Evolutionary conservation across 2,113 vertebrate species (phyloP).

Genomic region (Danionella cerebrum): DNA sequence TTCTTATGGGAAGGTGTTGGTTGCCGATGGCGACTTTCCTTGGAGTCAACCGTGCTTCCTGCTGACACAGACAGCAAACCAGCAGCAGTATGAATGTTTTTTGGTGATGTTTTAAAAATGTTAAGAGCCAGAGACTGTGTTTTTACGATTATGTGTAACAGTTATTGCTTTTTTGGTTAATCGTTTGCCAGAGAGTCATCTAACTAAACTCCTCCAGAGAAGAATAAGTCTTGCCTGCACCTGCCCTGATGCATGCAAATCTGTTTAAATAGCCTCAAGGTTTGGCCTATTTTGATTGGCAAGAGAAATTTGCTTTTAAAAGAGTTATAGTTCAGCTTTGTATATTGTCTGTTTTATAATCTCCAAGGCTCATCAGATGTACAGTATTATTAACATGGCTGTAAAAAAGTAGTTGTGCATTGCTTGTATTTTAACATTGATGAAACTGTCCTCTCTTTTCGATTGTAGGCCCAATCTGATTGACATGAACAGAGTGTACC

Average conservation of each 20-base stretch:
- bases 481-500: constrained; percentile 83
- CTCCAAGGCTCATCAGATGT: background rate
- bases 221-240: background rate
- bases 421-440: too few species aligned
- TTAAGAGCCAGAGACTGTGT: constrained; percentile 31
- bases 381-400: background rate
- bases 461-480: constrained; percentile 74
- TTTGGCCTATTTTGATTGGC: background rate
- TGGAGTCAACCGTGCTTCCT: constrained; percentile 23
- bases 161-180: constrained; percentile 10
- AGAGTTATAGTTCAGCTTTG: too few species aligned
- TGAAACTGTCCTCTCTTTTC: background rate
- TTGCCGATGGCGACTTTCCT: constrained; percentile 21
- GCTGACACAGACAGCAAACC: constrained; percentile 37
- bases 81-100: constrained; percentile 42
- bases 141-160: background rate
- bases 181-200: background rate
- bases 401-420: too few species aligned
- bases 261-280: constrained; percentile 9
- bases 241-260: background rate
- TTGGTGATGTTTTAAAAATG: background rate
- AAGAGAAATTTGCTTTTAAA: background rate
- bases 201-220: background rate
- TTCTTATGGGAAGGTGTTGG: constrained; percentile 41
- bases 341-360: background rate